Evolutionary conservation across 1,140 invertebrate genomes (phyloP), one percentile per base, ranked within the genome.

Genomic region (Stratiolaelaps scimitus): DNA sequence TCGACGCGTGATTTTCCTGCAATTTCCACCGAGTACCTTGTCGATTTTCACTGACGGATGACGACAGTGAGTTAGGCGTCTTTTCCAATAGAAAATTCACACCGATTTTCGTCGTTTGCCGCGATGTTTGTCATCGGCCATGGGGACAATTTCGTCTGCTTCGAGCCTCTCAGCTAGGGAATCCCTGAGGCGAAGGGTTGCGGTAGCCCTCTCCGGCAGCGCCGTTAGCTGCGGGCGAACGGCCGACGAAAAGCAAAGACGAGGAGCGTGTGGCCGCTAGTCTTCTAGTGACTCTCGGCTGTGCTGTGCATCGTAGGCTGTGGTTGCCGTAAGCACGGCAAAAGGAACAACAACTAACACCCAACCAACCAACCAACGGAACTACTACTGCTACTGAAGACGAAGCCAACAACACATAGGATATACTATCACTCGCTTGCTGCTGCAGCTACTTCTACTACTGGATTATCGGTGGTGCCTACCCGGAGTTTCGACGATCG

Each of bases 151-250:
- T 60, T 60, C 53, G 53, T 17, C 53, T 60, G 53, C 53, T 60
- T 29, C 15, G 34, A 13, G 26, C 15, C 23, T 60, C 53, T 20
- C 47, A 15, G 4, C 47, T 48, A 48, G 47, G 47, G 47, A 48
- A 7, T 20, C 34, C 26, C 23, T 60, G 34, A 15, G 23, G 53
- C 53, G 15, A 60, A 17, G 34, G 53, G 26, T 29, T 23, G 53
- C 5, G 15, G 26, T 2, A 23, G 23, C 34, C 53, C 53, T 60
- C 53, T 60, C 53, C 53, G 26, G 53, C 53, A 60, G 53, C 53
- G 53, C 53, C 53, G 53, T 60, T 60, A 60, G 53, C 53, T 60
- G 26, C 15, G 53, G 53, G 53, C 34, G 34, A 60, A 34, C 53
- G 53, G 53, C 34, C 53, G 53, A 60, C 15, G 15, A 34, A 60